Evolutionary conservation across 2,888 invertebrate species (phyloP), one percentile per base, ranked within the genome.

Genomic region (Metacarcinus magister): DNA sequence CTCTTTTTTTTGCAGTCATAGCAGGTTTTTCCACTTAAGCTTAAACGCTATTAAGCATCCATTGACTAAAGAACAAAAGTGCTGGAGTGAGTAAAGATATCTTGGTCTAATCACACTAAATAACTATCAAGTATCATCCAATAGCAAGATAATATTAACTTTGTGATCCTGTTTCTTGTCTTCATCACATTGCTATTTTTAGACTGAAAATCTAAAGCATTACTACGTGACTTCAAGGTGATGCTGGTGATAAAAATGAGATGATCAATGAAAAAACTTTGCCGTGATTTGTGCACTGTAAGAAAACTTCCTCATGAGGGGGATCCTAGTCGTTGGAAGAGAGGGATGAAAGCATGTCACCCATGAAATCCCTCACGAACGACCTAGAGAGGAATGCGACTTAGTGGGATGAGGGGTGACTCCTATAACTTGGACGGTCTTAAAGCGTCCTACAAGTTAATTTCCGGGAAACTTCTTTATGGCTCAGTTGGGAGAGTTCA

Each of bases 401-500:
- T 32, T 28, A 82, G 82, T 2, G 16, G 28, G 32, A 82, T 82
- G 82, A 82, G 32, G 32, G 32, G 32, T 32, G 32, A 28, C 82
- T 82, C 82, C 82, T 82, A 82, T 82, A 82, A 82, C 32, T 32
- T 28, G 82, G 82, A 28, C 32, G 32, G 82, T 32, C 82, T 82
- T 82, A 32, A 7, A 82, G 82, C 28, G 82, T 8, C 82, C 28
- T 32, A 82, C 82, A 32, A 44, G 46, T 92, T 48, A 48, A 92
- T 48, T 92, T 46, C 92, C 46, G 32, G 48, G 48, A 92, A 48
- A 48, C 48, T 92, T 46, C 32, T 28, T 48, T 92, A 48, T 48
- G 91, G 46, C 48, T 46, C 91, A 10, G 10, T 46, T 13, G 48
- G n/a, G 46, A 13, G 46, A 48, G 28, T 23, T 46, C 46, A 44